Base-by-base conservation (phyloP, 1,140 invertebrate genomes). In the Papilio dardanus region DNA sequence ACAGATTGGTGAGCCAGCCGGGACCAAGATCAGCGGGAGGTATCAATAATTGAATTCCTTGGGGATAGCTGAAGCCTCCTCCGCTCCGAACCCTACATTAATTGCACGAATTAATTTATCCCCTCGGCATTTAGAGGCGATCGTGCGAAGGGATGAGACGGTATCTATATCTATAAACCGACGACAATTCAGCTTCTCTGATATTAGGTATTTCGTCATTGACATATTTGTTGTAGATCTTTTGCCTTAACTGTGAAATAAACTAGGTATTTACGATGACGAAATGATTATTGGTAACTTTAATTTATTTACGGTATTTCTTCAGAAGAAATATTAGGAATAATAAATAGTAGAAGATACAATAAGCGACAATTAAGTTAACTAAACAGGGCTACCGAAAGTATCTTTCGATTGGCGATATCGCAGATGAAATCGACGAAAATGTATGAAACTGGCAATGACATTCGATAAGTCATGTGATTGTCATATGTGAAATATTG, bases 101-200 rank as follows among this genome's bases (percentile, higher is more conserved):
- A 89, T 89, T 90, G 87, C 86, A 81, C 75, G 85, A 86, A 89
- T 91, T 88, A 91, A 88, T 89, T 88, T 85, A 81, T 85, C 85
- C 87, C 82, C 81, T 88, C 79, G 66, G 79, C 54, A 76, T 62
- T 77, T 78, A 77, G 83, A 79, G 84, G 69, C 71, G 42, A 68
- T 30, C 74, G 75, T 35, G 77, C 74, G 84, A 69, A 76, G 71
- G 42, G 67, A 69, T 58, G 67, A 40, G 7, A 69, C 21, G 21
- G 19, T 37, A 69, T 12, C 21, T 68, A 35, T 68, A 16, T 69
- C n/a, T 42, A 40, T 69, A 69, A 42, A 40, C 19, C 19, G 42
- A 35, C 14, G 21, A 40, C 67, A 42, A 24, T 69, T 21, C 19
- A 3, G 31, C 14, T 10, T 35, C 28, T 33, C n/a, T 66, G n/a